A percentile compares a stretch with the other conserved stretches of the same genome.
phyloP scores from a whole-genome alignment of 2,113 vertebrate genomes.

The Morone chrysops region DNA sequence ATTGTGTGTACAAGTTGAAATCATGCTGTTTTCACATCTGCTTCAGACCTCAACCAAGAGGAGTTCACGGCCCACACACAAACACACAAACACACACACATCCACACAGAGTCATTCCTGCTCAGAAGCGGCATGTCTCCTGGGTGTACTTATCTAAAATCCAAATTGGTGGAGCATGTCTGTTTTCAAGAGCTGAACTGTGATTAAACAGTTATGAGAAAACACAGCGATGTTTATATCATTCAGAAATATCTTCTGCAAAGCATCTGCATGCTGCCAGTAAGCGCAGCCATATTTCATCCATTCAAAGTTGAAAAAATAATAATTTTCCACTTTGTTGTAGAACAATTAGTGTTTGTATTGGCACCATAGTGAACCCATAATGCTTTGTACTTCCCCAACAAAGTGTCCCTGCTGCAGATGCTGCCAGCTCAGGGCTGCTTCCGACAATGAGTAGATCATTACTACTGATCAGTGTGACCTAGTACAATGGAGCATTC shows the following conservation, averaged over 20 bases:
- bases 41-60: conserved; percentile 21
- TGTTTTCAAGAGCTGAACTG: conserved; percentile 35
- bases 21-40: conserved; percentile 58
- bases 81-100: conserved; percentile 10
- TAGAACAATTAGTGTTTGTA: conserved; percentile 42
- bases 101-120: neutral
- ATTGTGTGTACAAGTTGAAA: conserved; percentile 50
- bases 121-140: conserved; percentile 43
- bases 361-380: conserved; percentile 27
- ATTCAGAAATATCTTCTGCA: neutral
- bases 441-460: conserved; percentile 59
- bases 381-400: conserved; percentile 37
- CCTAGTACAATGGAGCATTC: conserved; percentile 69
- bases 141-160: conserved; percentile 44
- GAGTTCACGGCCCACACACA: conserved; percentile 1
- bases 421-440: conserved; percentile 56
- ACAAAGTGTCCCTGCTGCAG: conserved; percentile 49
- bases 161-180: conserved; percentile 52
- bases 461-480: conserved; percentile 67
- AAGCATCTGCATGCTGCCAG: neutral
- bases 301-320: neutral
- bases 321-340: conserved; percentile 25
- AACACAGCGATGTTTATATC: conserved; percentile 31
- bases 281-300: conserved; percentile 26
- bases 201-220: conserved; percentile 51